Evolutionary conservation across 1,140 invertebrate species (phyloP), one percentile per base, ranked within the genome.

Genomic region (Lepidostoma basale): DNA sequence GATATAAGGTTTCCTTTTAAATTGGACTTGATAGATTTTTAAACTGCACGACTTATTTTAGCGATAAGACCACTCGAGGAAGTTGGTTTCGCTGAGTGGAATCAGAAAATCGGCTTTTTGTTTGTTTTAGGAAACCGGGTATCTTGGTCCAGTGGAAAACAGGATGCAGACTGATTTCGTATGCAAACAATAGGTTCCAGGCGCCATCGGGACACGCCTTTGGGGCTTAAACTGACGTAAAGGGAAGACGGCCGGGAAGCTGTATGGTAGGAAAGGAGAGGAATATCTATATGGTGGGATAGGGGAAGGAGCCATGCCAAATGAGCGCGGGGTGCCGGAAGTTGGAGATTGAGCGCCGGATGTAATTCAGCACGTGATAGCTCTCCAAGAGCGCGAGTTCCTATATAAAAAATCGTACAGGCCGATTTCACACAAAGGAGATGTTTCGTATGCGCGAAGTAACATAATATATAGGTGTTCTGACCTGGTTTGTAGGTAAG

Each of bases 141-240:
- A 56, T 30, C 14, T 56, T 56, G 25, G 54, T 18, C 36, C 20
- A 8, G 54, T 36, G 62, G 64, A 42, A 67, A 70, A 70, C 69
- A 66, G 69, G 69, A 70, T 67, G 69, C 36, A 60, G 56, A 45
- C 63, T 62, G 52, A 70, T 70, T 70, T 70, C 39, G 47, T 60
- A 70, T 70, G 69, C 69, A 70, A 69, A 69, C 67, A 71, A 71
- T 68, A 30, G 62, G 33, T 49, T 59, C 26, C 8, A 40, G 69
- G 69, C 69, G 69, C 69, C 69, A 60, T 26, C 10, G 9, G 16
- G 60, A 65, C 69, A 70, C 69, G 69, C 69, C 69, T 45, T 59
- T n/a, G 14, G 16, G 26, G 16, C 22, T 28, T 47, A 39, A 14
- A 26, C 40, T 20, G 65, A 44, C 14, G 18, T 12, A 2, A 36